Evolutionary conservation across 1,140 invertebrate species (phyloP), one percentile per base, ranked within the genome.

Genomic region (Muscidifurax raptorellus): DNA sequence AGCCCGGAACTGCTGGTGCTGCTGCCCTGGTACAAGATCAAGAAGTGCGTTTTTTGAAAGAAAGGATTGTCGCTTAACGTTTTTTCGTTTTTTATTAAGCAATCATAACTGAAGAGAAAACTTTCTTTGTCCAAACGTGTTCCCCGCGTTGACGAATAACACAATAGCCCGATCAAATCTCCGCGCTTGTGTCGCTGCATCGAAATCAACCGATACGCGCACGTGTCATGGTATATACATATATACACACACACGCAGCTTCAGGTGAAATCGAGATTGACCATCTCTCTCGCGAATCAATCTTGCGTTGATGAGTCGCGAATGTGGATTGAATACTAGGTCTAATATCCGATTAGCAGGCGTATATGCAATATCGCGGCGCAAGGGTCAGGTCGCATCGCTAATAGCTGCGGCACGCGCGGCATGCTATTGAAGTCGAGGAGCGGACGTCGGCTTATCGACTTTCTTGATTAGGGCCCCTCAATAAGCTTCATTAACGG

Each of bases 1-100:
- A 1, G 95, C 94, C 25, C 95, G 93, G 86, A 95, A 95, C 86
- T 95, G 93, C 87, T 94, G 93, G 87, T 95, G 94, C 85, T 95
- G 93, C 64, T 94, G 92, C 90, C 94, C 94, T 94, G 90, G 40
- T 92, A 91, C 40, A 88, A 87, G 86, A 82, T 59, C 44, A 66
- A 75, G 30, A 59, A 13, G 25, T 72, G 27, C 40, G 25, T 27
- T 22, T 69, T 59, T 74, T 80, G 28, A 80, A 44, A 85, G 9
- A 32, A 71, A 83, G 80, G 80, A 87, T 86, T 83, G 86, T 85
- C 82, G 82, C 81, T 40, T 67, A 67, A 79, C 79, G 79, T 84
- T 25, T n/a, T 1, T 66, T 22, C 59, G 18, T 13, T n/a, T n/a
- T n/a, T n/a, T n/a, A n/a, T n/a, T 64, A 22, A 10, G 13, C n/a